phyloP scores from a whole-genome alignment of 2,888 invertebrate genomes.

The Fragum sueziense region DNA sequence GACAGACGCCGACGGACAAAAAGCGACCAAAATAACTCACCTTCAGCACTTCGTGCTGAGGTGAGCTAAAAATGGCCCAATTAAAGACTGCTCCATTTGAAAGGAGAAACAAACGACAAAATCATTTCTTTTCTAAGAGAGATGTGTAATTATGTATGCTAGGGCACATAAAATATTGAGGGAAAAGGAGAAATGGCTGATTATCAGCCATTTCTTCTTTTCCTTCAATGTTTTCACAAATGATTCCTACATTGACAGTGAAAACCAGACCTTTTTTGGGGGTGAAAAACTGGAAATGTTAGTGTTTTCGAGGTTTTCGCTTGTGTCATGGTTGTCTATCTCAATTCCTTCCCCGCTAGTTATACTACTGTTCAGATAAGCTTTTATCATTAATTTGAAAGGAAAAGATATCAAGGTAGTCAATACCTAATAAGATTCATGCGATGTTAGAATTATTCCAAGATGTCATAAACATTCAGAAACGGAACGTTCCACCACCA shows the following conservation, averaged over 20 bases:
- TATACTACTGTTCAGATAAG: slow-evolving; percentile 6
- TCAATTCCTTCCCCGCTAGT: neutral
- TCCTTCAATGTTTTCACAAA: neutral
- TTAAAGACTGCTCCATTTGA: no score
- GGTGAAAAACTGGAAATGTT: slow-evolving; percentile 38
- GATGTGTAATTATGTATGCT: neutral
- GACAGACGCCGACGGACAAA: no score
- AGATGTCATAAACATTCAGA: no score
- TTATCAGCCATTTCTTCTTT: slow-evolving; percentile 4
- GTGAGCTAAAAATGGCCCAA: no score
- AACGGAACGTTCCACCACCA: no score
- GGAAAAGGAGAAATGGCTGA: slow-evolving; percentile 1
- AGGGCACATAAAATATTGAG: neutral
- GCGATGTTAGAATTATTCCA: no score
- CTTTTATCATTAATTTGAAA: no score
- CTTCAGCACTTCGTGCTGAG: no score
- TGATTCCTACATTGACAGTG: no score
- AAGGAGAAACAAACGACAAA: neutral
- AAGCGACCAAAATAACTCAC: no score
- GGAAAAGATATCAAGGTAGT: neutral
- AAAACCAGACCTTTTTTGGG: no score
- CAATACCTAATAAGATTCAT: no score
- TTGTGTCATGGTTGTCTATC: slow-evolving; percentile 16
- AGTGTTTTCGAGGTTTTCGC: slow-evolving; percentile 26
- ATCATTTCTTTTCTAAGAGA: neutral